Evolutionary conservation across 1,140 invertebrate genomes (phyloP).

Genomic region (Himalopsyche phryganea): DNA sequence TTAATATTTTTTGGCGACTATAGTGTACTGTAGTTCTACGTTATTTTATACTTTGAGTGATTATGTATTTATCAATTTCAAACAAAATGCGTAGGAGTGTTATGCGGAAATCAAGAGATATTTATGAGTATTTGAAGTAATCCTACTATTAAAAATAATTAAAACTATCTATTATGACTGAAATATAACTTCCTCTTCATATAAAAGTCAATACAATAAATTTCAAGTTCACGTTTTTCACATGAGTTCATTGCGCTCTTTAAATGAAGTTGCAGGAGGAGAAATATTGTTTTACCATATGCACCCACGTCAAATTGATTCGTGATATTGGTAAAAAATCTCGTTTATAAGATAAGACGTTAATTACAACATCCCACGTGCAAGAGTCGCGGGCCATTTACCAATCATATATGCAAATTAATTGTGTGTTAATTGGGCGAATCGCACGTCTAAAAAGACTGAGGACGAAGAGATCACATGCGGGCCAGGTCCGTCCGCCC

Average conservation of each 20-base stretch:
- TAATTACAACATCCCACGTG: conserved; percentile 25
- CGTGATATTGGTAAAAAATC: neutral
- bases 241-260: neutral
- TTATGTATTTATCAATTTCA: no score
- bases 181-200: neutral
- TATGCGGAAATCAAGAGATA: no score
- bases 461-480: neutral
- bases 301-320: neutral
- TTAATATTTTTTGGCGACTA: no score
- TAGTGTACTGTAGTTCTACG: no score
- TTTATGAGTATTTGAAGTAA: no score
- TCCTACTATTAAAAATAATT: no score
- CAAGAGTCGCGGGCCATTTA: conserved; percentile 16
- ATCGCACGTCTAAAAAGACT: conserved; percentile 6
- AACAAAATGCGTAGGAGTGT: no score
- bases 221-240: neutral
- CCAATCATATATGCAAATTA: conserved; percentile 24
- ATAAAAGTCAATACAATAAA: neutral
- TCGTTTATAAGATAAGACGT: conserved; percentile 1
- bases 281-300: neutral
- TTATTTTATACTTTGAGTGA: no score
- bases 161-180: no score
- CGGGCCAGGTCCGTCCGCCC: neutral
- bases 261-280: neutral
- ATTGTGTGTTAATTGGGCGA: conserved; percentile 23